Conservation (phyloP, 1,140 invertebrate species). For the Maconellicoccus hirsutus region DNA sequence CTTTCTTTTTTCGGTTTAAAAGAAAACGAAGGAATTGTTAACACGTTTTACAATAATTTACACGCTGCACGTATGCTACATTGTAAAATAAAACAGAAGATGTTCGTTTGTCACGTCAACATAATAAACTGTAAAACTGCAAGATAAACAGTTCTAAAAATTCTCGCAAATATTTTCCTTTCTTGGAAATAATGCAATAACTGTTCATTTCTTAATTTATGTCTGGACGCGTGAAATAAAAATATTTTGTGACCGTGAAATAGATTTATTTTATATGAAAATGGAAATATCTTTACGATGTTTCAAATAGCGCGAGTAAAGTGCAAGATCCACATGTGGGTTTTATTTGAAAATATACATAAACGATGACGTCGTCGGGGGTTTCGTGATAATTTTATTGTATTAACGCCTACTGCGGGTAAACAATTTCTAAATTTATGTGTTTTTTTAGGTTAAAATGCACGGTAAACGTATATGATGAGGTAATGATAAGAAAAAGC, state of each 20-base stretch:
- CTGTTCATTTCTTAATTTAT: not conserved
- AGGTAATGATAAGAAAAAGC: no score
- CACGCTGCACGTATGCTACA: slow-evolving; percentile 2
- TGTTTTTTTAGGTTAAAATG: no score
- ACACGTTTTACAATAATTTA: slow-evolving; percentile 9
- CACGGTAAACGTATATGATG: no score
- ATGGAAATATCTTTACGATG: no score
- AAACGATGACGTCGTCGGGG: no score
- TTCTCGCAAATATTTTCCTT: not conserved
- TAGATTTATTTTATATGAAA: not conserved
- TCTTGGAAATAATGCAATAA: not conserved
- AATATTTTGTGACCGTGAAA: not conserved
- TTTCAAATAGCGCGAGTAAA: no score
- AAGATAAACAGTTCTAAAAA: not conserved
- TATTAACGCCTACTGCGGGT: no score
- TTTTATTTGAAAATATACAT: no score
- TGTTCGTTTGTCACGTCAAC: slow-evolving; percentile 7
- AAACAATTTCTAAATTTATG: no score
- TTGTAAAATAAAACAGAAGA: not conserved
- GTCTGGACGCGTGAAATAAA: not conserved
- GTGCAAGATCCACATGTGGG: no score
- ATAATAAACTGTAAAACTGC: not conserved
- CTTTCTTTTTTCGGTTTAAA: not conserved
- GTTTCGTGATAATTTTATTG: no score
- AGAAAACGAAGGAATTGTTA: slow-evolving; percentile 5